Evolutionary conservation across 2,888 invertebrate species (phyloP), one percentile per base, ranked within the genome.

Genomic region (Epinotia bilunana): DNA sequence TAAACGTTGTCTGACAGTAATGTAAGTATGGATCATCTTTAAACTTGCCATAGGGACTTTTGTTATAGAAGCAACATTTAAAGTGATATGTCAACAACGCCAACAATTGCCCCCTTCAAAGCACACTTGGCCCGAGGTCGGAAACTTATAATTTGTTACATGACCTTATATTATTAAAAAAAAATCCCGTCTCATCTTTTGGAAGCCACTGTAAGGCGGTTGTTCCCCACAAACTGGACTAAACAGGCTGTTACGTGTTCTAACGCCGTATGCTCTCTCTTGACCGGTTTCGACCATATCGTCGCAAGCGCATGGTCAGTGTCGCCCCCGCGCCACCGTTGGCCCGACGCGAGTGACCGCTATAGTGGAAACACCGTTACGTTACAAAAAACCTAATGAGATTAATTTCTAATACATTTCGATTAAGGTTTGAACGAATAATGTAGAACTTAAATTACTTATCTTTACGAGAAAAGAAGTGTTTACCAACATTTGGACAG

Each of bases 261-360:
- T 53, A 53, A n/a, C n/a, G 6, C 6, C 6, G 16, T 7, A n/a
- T n/a, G 53, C 53, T 53, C 53, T 53, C 53, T 53, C n/a, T 53
- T 49, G 49, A 53, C 53, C 53, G 53, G 53, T 53, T 53, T 53
- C n/a, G 12, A 57, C 57, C 57, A 18, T 20, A 23, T 4, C 20
- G 57, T 57, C 57, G 57, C 57, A 9, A 23, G 20, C 57, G 57
- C 57, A 20, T 28, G 43, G 62, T 18, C 62, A 62, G 62, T 62
- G 62, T 62, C 18, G 18, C 62, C 43, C 43, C 43, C 62, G 62
- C 9, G 39, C 43, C n/a, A 43, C 18, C n/a, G 62, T 62, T 33
- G 12, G 18, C 9, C 18, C 43, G 39, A 62, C 62, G 62, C 43
- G 62, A 39, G 39, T 39, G 39, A 62, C 62, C 18, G 7, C 5